Conservation (phyloP, 2,888 invertebrate species). For the Hyppa rectilinea region DNA sequence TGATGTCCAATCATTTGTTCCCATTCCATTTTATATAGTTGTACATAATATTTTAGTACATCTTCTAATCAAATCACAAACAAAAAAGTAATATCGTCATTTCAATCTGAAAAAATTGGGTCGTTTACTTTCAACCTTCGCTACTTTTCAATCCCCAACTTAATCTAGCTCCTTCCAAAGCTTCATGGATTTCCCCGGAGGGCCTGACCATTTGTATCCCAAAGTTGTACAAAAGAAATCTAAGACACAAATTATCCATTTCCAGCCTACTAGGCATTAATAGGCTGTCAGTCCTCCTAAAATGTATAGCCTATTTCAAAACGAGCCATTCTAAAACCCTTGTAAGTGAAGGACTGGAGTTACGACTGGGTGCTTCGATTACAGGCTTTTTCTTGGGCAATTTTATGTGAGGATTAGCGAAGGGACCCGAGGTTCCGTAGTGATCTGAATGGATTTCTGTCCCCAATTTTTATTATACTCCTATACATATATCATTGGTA, state of each 20-base stretch:
- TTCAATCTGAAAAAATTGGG: not conserved
- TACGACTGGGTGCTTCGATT: constrained; percentile 76
- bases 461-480: constrained; percentile 45
- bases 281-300: constrained; percentile 58
- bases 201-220: constrained; percentile 23
- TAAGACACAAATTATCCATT: constrained; percentile 42
- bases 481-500: constrained; percentile 32
- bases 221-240: constrained; percentile 38
- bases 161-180: constrained; percentile 4
- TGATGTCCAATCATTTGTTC: no score
- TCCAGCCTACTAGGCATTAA: constrained; percentile 56
- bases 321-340: constrained; percentile 68
- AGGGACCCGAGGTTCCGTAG: constrained; percentile 42
- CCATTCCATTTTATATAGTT: no score
- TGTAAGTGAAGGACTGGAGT: constrained; percentile 75
- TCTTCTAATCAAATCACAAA: not conserved
- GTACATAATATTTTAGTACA: no score
- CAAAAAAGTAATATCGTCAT: not conserved
- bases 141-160: constrained; percentile 25
- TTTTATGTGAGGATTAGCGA: constrained; percentile 75
- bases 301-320: constrained; percentile 66
- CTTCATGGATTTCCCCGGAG: constrained; percentile 18
- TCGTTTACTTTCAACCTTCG: not conserved
- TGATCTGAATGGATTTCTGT: constrained; percentile 60
- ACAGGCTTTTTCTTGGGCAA: constrained; percentile 72